A percentile compares a stretch with the other conserved stretches of the same genome.
These are phyloP conservation scores for Salmo trutta DNA, from an alignment of 2,797 vertebrate species.

Conservation along the genomic window DNA sequence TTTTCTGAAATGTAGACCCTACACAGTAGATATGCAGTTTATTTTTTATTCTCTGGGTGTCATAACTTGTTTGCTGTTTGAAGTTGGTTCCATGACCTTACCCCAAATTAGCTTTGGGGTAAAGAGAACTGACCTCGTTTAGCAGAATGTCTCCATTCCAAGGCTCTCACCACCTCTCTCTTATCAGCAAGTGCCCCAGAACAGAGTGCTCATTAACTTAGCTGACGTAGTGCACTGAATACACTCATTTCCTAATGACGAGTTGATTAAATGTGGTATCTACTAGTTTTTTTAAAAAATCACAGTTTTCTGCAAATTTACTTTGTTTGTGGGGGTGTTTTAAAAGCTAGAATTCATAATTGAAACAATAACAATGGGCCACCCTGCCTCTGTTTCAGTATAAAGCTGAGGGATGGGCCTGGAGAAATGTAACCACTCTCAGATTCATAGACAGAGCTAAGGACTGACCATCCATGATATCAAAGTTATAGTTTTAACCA, in stretches of 20 bases:
- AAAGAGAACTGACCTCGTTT: slow-evolving; percentile 33
- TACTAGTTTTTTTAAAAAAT: neutral
- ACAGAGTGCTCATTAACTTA: neutral
- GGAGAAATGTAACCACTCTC: no score
- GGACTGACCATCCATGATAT: no score
- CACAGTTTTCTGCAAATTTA: neutral
- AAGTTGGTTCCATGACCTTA: slow-evolving; percentile 32
- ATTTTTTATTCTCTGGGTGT: neutral
- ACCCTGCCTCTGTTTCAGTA: no score
- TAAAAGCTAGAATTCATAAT: no score
- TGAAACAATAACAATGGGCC: no score
- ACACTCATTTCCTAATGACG: neutral
- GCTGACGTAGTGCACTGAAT: neutral
- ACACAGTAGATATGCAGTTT: neutral
- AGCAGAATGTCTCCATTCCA: slow-evolving; percentile 3
- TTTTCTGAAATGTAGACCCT: neutral
- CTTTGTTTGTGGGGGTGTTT: no score
- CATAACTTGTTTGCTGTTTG: slow-evolving; percentile 19
- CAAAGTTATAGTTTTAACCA: no score
- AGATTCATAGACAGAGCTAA: no score
- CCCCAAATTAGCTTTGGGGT: slow-evolving; percentile 23
- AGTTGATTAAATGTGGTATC: neutral
- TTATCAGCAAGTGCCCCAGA: slow-evolving; percentile 14
- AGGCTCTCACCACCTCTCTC: slow-evolving; percentile 8
- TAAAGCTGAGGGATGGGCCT: no score